A percentile compares a stretch with the other conserved stretches of the same genome.
These are phyloP conservation scores for Saturnia japonica DNA, from an alignment of 2,888 invertebrate species.

Conservation along the genomic window DNA sequence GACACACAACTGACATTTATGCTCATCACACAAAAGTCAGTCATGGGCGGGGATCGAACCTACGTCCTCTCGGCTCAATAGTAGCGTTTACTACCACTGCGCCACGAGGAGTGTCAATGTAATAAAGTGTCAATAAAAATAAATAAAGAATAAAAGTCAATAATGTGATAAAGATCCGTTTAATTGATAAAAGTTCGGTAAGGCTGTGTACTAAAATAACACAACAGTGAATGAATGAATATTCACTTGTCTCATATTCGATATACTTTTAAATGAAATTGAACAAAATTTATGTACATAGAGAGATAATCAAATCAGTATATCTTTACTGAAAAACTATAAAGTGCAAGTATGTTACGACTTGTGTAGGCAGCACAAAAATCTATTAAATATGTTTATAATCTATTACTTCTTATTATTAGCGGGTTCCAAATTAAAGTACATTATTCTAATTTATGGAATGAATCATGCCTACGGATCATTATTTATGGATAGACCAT, in stretches of 20 bases:
- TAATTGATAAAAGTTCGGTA: not conserved
- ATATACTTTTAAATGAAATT: not conserved
- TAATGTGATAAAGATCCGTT: not conserved
- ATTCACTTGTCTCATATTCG: not conserved
- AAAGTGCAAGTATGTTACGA: not conserved
- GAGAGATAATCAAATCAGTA: not conserved
- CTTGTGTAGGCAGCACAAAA: not conserved
- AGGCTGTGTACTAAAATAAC: not conserved
- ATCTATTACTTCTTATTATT: not conserved
- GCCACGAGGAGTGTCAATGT: too few species aligned
- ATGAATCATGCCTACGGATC: slow-evolving; percentile 27
- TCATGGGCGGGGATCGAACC: too few species aligned
- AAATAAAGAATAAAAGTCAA: too few species aligned
- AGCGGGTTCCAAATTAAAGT: slow-evolving; percentile 3
- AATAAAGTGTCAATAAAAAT: too few species aligned
- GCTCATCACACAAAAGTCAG: too few species aligned
- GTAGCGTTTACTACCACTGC: too few species aligned
- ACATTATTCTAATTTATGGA: slow-evolving; percentile 24
- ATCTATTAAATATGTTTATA: not conserved
- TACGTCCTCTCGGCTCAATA: too few species aligned
- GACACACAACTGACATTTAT: too few species aligned
- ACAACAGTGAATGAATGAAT: not conserved
- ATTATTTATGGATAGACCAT: slow-evolving; percentile 40
- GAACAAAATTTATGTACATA: not conserved
- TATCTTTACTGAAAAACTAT: not conserved